Evolutionary conservation across 2,797 vertebrate species (phyloP), one percentile per base, ranked within the genome.

Genomic region (Chlorospingus semifuscus): DNA sequence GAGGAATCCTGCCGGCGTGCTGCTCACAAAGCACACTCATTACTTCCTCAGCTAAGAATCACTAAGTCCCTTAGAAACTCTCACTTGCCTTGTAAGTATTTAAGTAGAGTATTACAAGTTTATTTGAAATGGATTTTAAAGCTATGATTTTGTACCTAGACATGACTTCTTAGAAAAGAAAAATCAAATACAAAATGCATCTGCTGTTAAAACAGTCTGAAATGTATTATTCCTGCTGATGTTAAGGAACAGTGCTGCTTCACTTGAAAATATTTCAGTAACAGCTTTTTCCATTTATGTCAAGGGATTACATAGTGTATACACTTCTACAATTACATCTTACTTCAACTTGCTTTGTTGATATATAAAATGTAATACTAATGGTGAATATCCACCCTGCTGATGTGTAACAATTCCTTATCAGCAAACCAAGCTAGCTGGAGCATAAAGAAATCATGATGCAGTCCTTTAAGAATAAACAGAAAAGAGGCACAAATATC

Each of bases 1-100:
- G 34, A 77, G 47, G 44, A 94, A 84, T 53, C 47, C 55, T 46
- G 41, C 30, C 0, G 0, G 49, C 18, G 0, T 4, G n/a, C 21
- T 46, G n/a, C 42, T 71, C 84, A 52, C 52, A 65, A 52, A 66
- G 53, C 29, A 55, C 0, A 1, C 24, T 57, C 41, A 3, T 49
- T 16, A 18, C 55, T 39, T 42, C 23, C 68, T 71, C 15, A 15
- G 50, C 32, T 76, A 26, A 75, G 71, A 74, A 68, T 14, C n/a
- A 49, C 9, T 6, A 14, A 23, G n/a, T 65, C 66, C 70, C 57
- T 75, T 21, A 36, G 30, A 32, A 85, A 83, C 26, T 64, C 71
- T 30, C 6, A 37, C 29, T 65, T 46, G 47, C 21, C 18, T 57
- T 44, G 3, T 53, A 41, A 56, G 21, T 56, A 47, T 29, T 80